phyloP scores from a whole-genome alignment of 2,113 vertebrate genomes.

The Rhinoderma darwinii region DNA sequence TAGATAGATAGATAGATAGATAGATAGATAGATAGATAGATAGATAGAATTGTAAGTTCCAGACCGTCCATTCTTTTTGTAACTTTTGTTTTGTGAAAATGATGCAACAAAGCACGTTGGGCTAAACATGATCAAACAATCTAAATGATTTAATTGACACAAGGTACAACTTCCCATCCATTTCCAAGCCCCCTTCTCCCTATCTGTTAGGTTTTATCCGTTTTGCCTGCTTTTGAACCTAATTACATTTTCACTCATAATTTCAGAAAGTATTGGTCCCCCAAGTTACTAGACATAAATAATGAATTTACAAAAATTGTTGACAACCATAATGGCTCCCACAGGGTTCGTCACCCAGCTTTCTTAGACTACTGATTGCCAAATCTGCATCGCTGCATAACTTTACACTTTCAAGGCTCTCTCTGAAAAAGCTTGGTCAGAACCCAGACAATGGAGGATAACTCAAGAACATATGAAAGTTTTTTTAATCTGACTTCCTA shows the following conservation, averaged over 20 bases:
- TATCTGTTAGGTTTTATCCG: neutral
- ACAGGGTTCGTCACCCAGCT: no score
- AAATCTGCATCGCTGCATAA: no score
- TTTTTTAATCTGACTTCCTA: neutral
- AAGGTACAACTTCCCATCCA: neutral
- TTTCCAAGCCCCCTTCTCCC: neutral
- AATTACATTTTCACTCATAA: no score
- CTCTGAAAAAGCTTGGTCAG: neutral
- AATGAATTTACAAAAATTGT: neutral
- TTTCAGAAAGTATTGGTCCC: neutral
- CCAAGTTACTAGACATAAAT: neutral
- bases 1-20: no score
- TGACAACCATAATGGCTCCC: no score
- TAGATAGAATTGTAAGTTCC: no score
- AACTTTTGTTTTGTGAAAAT: neutral
- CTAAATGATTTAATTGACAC: constrained; percentile 10
- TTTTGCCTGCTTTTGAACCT: neutral
- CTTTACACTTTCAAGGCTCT: no score
- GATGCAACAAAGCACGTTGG: neutral
- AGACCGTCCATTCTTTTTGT: neutral
- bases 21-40: no score
- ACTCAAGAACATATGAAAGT: neutral
- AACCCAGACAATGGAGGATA: neutral
- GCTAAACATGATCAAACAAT: neutral
- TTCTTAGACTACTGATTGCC: no score